Conservation (phyloP, 2,888 invertebrate genomes). For the Liopterus haemorrhoidalis region DNA sequence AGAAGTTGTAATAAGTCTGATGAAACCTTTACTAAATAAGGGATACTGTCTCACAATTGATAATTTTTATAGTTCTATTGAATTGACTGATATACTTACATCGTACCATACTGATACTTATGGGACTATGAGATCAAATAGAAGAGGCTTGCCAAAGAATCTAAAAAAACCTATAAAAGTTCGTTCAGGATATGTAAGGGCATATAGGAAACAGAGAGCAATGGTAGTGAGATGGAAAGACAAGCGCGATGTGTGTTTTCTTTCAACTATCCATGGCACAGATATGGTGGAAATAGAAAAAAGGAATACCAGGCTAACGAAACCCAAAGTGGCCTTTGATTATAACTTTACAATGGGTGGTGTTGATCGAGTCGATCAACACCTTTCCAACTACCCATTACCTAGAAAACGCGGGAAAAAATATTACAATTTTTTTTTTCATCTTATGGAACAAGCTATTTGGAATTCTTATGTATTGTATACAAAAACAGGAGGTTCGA, state of each 20-base stretch:
- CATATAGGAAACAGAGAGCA: constrained; percentile 27
- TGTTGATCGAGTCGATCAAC: constrained; percentile 27
- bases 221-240: constrained; percentile 28
- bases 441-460: constrained; percentile 23
- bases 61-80: constrained; percentile 29
- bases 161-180: constrained; percentile 10
- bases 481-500: constrained; percentile 4
- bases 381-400: constrained; percentile 22
- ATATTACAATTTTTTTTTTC: no score
- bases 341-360: constrained; percentile 30
- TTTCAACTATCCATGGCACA: constrained; percentile 26
- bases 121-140: constrained; percentile 25
- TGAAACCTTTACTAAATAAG: constrained; percentile 28
- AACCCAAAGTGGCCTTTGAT: constrained; percentile 24
- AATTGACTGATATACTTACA: constrained; percentile 21
- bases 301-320: constrained; percentile 11
- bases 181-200: constrained; percentile 25
- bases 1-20: constrained; percentile 28
- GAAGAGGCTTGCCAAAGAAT: constrained; percentile 23
- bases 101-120: constrained; percentile 26
- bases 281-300: constrained; percentile 15
- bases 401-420: constrained; percentile 27
- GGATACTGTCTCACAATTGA: constrained; percentile 30
- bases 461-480: constrained; percentile 28
- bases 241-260: no score